Percentiles rank a stretch among this genome's conserved stretches.
Evolutionary conservation across 2,888 invertebrate species (phyloP).

Genomic region (Ptilodon capucinus): DNA sequence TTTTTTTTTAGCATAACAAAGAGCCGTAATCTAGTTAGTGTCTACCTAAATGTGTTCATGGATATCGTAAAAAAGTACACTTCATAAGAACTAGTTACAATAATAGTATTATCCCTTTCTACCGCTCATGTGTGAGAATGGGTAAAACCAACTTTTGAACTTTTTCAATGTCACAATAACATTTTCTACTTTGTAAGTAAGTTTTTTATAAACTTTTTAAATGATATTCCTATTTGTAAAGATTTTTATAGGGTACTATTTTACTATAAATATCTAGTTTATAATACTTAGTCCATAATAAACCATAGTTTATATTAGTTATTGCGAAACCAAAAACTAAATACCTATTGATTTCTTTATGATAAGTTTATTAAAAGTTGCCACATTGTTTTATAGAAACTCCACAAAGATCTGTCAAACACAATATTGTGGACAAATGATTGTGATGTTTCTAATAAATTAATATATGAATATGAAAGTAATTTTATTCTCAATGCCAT

Average conservation of each 20-base stretch:
- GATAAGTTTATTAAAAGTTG: constrained; percentile 7
- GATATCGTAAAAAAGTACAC: too few relatives aligned
- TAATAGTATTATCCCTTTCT: neutral
- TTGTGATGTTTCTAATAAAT: constrained; percentile 26
- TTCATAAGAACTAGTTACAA: too few relatives aligned
- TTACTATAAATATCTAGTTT: constrained; percentile 28
- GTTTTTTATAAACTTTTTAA: constrained; percentile 36
- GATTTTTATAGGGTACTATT: constrained; percentile 24
- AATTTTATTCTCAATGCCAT: neutral
- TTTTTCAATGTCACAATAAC: constrained; percentile 25
- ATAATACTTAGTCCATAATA: constrained; percentile 1
- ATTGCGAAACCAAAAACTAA: constrained; percentile 15
- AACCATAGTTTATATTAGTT: constrained; percentile 8
- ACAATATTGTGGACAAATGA: neutral
- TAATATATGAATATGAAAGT: constrained; percentile 7
- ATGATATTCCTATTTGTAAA: constrained; percentile 22
- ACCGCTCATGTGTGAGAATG: neutral
- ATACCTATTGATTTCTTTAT: constrained; percentile 27
- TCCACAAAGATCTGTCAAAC: neutral
- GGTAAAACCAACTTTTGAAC: constrained; percentile 17
- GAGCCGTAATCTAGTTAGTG: too few relatives aligned
- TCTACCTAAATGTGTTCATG: too few relatives aligned
- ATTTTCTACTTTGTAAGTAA: constrained; percentile 18
- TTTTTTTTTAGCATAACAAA: too few relatives aligned
- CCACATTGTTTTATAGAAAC: neutral